Percentiles rank a stretch among this genome's conserved stretches.
These are phyloP conservation scores for Leptinotarsa rubiginosa DNA, from an alignment of 2,888 invertebrate species.

Conservation along the genomic window DNA sequence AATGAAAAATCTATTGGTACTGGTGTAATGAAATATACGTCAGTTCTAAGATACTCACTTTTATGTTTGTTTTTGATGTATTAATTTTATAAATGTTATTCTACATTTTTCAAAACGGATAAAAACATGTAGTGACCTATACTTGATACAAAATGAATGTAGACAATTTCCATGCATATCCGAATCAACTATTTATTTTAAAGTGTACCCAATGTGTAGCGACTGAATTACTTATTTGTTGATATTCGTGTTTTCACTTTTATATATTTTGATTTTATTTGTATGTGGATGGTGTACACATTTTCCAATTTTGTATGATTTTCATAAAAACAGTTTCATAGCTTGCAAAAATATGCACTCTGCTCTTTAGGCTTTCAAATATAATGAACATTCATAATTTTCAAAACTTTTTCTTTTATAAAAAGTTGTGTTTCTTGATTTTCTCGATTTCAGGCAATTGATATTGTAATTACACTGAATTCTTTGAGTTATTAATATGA, in stretches of 20 bases:
- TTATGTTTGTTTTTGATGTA: conserved; percentile 9
- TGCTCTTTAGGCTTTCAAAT: too few relatives aligned
- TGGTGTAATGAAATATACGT: neutral
- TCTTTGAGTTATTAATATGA: too few relatives aligned
- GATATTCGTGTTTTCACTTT: neutral
- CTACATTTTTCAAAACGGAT: too few relatives aligned
- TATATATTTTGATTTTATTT: neutral
- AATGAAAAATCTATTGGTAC: too few relatives aligned
- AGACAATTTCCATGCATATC: neutral
- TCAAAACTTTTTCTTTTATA: too few relatives aligned
- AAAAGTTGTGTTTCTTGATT: too few relatives aligned
- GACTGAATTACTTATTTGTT: neutral
- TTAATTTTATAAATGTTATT: conserved; percentile 4
- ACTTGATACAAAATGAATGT: conserved; percentile 2
- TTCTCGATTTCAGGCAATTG: too few relatives aligned
- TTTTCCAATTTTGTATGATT: neutral
- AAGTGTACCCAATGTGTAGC: neutral
- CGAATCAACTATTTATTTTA: neutral
- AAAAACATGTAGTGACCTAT: too few relatives aligned
- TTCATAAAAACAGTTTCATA: neutral
- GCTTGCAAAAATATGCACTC: neutral
- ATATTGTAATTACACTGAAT: too few relatives aligned
- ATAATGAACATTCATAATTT: too few relatives aligned
- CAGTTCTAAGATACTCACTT: neutral
- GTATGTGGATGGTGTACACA: neutral